A percentile compares a stretch with the other conserved stretches of the same genome.
Evolutionary conservation across 2,797 vertebrate genomes (phyloP).

Genomic region (Galago senegalensis): DNA sequence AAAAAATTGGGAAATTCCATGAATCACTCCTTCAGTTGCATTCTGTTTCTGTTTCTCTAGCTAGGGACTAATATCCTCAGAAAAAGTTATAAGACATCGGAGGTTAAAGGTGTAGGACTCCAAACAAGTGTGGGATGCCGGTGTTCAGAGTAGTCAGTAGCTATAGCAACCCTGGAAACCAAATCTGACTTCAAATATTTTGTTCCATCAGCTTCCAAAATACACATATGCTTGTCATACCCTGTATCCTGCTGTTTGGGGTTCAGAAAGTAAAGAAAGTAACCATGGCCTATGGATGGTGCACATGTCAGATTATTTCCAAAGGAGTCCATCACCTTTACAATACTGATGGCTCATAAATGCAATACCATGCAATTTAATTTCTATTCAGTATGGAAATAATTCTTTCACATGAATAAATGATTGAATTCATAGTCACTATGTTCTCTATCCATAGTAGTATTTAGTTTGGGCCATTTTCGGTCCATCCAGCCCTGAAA

Average conservation of each 20-base stretch:
- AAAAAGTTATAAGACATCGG: background rate
- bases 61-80: conserved; percentile 25
- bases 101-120: background rate
- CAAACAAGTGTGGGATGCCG: background rate
- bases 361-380: conserved; percentile 28
- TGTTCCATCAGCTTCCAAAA: conserved; percentile 52
- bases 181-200: conserved; percentile 61
- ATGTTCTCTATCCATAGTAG: background rate
- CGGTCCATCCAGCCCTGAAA: background rate
- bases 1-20: background rate
- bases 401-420: conserved; percentile 52
- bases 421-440: conserved; percentile 30
- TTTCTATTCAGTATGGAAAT: conserved; percentile 48
- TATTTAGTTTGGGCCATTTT: background rate
- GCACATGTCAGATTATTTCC: conserved; percentile 17
- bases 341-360: background rate
- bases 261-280: conserved; percentile 55
- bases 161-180: conserved; percentile 11
- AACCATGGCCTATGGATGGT: background rate
- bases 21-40: background rate
- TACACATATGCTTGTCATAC: conserved; percentile 7
- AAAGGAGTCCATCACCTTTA: background rate
- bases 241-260: background rate
- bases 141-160: background rate
- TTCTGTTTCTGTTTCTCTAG: background rate